Evolutionary conservation across 2,888 invertebrate species (phyloP).

Genomic region (Lasius fuliginosus): DNA sequence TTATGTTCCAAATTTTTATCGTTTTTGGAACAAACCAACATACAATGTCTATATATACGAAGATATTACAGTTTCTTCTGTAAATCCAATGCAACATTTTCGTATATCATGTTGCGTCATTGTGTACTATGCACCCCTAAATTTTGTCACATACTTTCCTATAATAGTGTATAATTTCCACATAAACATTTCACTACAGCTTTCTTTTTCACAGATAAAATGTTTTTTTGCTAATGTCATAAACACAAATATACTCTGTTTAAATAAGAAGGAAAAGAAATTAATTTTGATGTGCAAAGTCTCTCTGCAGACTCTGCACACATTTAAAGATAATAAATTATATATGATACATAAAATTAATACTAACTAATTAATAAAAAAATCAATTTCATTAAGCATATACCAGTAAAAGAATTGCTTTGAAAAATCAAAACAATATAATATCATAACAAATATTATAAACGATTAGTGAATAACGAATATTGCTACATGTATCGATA

Average conservation of each 20-base stretch:
- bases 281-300: neutral
- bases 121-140: conserved; percentile 62
- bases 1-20: neutral
- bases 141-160: conserved; percentile 64
- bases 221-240: conserved; percentile 62
- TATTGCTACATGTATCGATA: conserved; percentile 30
- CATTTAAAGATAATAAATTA: conserved; percentile 20
- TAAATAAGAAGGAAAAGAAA: conserved; percentile 51
- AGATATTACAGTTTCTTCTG: conserved; percentile 24
- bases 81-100: conserved; percentile 33
- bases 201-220: conserved; percentile 71
- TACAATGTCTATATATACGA: neutral
- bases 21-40: neutral
- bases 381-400: conserved; percentile 21
- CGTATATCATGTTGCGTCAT: conserved; percentile 45
- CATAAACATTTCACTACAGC: conserved; percentile 65
- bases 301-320: neutral
- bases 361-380: neutral
- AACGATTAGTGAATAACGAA: conserved; percentile 25
- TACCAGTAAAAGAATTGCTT: conserved; percentile 1
- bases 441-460: conserved; percentile 6
- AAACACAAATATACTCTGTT: conserved; percentile 61
- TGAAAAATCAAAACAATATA: neutral
- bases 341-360: neutral
- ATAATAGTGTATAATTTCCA: conserved; percentile 64